Conservation (phyloP, 1,140 invertebrate genomes). For the Bombus haemorrhoidalis region DNA sequence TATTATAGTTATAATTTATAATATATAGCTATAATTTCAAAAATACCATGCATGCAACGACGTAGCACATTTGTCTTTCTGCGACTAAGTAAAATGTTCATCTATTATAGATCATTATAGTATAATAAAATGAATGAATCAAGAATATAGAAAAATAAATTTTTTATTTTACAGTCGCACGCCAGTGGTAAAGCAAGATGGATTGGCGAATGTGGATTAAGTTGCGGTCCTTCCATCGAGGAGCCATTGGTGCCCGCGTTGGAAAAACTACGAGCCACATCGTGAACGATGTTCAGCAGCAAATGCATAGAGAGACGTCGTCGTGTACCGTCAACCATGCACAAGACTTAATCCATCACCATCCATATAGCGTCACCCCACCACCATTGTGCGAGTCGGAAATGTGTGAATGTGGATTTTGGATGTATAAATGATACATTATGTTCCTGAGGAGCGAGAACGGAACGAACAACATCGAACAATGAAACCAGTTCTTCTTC, state of each 20-base stretch:
- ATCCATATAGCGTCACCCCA: constrained; percentile 73
- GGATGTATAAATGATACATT: constrained; percentile 55
- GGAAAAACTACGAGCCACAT: constrained; percentile 79
- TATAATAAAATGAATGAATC: background rate
- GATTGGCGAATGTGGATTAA: constrained; percentile 86
- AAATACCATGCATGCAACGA: background rate
- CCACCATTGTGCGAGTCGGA: constrained; percentile 65
- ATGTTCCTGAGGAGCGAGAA: constrained; percentile 59
- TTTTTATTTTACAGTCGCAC: constrained; percentile 85
- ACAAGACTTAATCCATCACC: constrained; percentile 81
- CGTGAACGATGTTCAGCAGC: constrained; percentile 70
- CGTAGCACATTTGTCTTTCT: too few species aligned
- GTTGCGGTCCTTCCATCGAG: constrained; percentile 77
- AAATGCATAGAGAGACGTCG: constrained; percentile 35
- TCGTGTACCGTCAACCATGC: constrained; percentile 66
- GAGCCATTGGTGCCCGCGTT: constrained; percentile 78
- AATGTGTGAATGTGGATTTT: constrained; percentile 58
- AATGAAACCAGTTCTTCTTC: constrained; percentile 13
- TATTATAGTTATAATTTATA: too few species aligned
- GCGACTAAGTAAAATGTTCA: too few species aligned
- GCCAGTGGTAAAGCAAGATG: constrained; percentile 89
- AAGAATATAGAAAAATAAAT: background rate
- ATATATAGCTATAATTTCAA: background rate
- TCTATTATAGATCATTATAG: background rate
- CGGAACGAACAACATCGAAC: constrained; percentile 1